Evolutionary conservation across 2,797 vertebrate genomes (phyloP).

Genomic region (Cyprinodon diabolis): DNA sequence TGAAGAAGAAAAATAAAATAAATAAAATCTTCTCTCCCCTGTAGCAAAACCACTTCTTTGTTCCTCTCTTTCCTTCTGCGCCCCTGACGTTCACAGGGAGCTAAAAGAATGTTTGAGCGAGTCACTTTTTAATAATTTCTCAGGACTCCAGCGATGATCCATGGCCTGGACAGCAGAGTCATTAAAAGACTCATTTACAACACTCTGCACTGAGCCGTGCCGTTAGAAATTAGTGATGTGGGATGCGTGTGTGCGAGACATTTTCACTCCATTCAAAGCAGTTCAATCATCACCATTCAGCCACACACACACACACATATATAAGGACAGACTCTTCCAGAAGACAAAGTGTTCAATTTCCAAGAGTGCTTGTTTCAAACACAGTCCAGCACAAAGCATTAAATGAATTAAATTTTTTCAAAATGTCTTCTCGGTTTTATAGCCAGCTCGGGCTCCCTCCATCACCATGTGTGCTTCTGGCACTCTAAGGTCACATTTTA

Average conservation of each 20-base stretch:
- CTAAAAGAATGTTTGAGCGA: slow-evolving; percentile 2
- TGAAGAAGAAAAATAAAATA: not conserved
- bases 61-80: not conserved
- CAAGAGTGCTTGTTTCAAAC: slow-evolving; percentile 60
- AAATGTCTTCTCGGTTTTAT: slow-evolving; percentile 46
- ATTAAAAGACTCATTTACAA: slow-evolving; percentile 48
- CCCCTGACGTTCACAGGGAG: not conserved
- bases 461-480: slow-evolving; percentile 18
- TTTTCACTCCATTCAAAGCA: slow-evolving; percentile 40
- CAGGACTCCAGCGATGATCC: slow-evolving; percentile 31
- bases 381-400: slow-evolving; percentile 61
- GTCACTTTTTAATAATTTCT: slow-evolving; percentile 37
- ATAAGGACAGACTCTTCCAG: slow-evolving; percentile 26
- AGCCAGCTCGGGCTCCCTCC: slow-evolving; percentile 25
- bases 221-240: slow-evolving; percentile 27
- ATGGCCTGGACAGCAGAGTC: slow-evolving; percentile 10
- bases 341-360: slow-evolving; percentile 66
- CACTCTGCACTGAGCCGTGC: slow-evolving; percentile 21
- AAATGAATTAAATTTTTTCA: slow-evolving; percentile 38
- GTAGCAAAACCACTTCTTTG: not conserved
- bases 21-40: not conserved
- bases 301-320: not conserved
- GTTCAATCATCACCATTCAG: slow-evolving; percentile 32
- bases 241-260: slow-evolving; percentile 32
- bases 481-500: slow-evolving; percentile 24